Conservation (phyloP, 2,888 invertebrate species). For the Diadegma fenestrale region DNA sequence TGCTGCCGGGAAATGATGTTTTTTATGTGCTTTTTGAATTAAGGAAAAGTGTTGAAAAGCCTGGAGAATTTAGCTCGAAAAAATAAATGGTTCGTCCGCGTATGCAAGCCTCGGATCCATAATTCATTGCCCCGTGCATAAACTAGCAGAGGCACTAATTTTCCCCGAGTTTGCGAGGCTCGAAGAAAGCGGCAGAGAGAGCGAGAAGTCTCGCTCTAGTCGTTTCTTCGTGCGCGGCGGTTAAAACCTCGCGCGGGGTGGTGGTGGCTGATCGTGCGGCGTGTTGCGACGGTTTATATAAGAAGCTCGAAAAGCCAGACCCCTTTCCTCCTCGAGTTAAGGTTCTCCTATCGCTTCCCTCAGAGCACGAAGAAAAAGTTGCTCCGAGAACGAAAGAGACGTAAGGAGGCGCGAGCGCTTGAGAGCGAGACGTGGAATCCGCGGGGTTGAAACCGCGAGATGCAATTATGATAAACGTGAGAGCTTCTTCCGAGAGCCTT, state of each 20-base stretch:
- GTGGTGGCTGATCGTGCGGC: constrained; percentile 46
- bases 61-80: background rate
- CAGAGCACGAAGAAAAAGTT: constrained; percentile 16
- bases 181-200: constrained; percentile 6
- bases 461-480: constrained; percentile 83
- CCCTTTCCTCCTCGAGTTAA: constrained; percentile 29
- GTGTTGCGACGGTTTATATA: constrained; percentile 31
- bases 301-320: constrained; percentile 33
- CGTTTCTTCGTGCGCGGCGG: constrained; percentile 21
- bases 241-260: constrained; percentile 35
- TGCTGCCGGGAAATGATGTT: no score
- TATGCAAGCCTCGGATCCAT: constrained; percentile 50
- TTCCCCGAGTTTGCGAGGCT: constrained; percentile 49
- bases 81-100: constrained; percentile 1
- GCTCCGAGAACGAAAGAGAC: background rate
- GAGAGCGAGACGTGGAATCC: constrained; percentile 20
- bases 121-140: constrained; percentile 65
- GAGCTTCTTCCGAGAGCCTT: constrained; percentile 78
- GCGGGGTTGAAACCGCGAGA: constrained; percentile 75
- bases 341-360: constrained; percentile 22
- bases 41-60: background rate
- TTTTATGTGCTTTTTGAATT: background rate
- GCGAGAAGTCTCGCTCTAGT: constrained; percentile 1
- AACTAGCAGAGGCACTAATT: constrained; percentile 73
- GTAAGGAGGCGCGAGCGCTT: background rate